These are phyloP conservation scores for Clinocottus analis DNA, from an alignment of 2,113 vertebrate genomes.

Conservation along the genomic window DNA sequence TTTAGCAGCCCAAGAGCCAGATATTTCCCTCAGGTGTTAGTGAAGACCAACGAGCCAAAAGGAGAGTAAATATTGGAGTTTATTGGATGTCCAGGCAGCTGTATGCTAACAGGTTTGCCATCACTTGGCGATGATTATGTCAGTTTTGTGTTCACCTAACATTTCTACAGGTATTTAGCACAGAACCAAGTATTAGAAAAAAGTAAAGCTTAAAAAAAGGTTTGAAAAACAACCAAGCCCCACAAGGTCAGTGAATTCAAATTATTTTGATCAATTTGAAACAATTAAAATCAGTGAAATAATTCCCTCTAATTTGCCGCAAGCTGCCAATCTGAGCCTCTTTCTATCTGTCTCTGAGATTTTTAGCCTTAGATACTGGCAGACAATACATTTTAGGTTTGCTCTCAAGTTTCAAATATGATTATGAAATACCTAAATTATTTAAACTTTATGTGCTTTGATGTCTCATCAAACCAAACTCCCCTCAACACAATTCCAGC, in stretches of 20 bases:
- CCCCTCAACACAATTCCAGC: constrained; percentile 27
- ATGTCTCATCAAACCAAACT: constrained; percentile 57
- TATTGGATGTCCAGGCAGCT: not conserved
- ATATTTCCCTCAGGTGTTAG: no score
- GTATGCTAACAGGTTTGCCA: not conserved
- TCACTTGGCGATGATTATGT: not conserved
- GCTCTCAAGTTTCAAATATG: constrained; percentile 26
- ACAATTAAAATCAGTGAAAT: not conserved
- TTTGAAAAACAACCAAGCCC: not conserved
- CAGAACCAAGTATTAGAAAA: not conserved
- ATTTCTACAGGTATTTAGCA: not conserved
- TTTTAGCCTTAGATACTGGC: constrained; percentile 4
- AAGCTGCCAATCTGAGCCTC: not conserved
- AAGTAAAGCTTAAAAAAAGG: not conserved
- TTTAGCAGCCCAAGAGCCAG: not conserved
- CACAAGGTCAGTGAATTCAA: not conserved
- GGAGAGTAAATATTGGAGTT: not conserved
- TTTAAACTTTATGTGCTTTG: constrained; percentile 52
- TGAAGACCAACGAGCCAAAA: not conserved
- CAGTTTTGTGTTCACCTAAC: not conserved
- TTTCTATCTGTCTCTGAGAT: not conserved
- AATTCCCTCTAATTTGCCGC: constrained; percentile 3
- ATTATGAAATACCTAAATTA: constrained; percentile 37
- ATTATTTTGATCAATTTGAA: not conserved
- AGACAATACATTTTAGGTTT: constrained; percentile 1